Evolutionary conservation across 2,888 invertebrate species (phyloP), one percentile per base, ranked within the genome.

Genomic region (Gymnosoma rotundatum): DNA sequence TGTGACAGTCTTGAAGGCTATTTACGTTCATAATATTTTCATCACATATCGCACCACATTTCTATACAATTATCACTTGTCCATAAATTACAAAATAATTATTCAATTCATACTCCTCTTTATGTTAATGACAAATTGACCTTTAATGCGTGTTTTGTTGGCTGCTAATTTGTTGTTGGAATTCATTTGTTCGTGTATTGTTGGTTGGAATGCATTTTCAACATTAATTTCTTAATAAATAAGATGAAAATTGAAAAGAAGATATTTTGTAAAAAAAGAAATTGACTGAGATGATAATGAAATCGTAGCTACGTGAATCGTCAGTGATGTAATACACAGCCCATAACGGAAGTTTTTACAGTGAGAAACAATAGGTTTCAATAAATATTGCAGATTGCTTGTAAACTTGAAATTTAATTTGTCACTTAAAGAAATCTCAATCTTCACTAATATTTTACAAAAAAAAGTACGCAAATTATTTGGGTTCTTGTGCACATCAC

Each of bases 111-210:
- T 10, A 38, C 54, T 61, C 6, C 54, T 64, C 56, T 70, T 45
- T 36, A 18, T 64, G 38, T 38, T 48, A 74, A 76, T 76, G 76
- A 83, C 80, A 83, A 83, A 83, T 83, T 83, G 83, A 80, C 83
- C 83, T 83, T 80, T 76, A 80, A 80, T 76, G 76, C 73, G 67
- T 82, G 82, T 76, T 76, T 50, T 63, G 64, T 70, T 64, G 67
- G 52, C 38, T 60, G 79, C 50, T 52, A 48, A 4, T 48, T 45
- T 18, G 20, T 67, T 48, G 36, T 20, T 56, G 42, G 20, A 25
- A 32, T 63, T 38, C 74, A 7, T 52, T n/a, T 16, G 20, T 25
- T 21, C 5, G 14, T 67, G 3, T 20, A 21, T 32, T 63, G 52
- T 38, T 61, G 36, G 18, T 10, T 16, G 10, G 7, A 7, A 18